Conservation (phyloP, 23 tunicate species). For the Ciona savignyi region DNA sequence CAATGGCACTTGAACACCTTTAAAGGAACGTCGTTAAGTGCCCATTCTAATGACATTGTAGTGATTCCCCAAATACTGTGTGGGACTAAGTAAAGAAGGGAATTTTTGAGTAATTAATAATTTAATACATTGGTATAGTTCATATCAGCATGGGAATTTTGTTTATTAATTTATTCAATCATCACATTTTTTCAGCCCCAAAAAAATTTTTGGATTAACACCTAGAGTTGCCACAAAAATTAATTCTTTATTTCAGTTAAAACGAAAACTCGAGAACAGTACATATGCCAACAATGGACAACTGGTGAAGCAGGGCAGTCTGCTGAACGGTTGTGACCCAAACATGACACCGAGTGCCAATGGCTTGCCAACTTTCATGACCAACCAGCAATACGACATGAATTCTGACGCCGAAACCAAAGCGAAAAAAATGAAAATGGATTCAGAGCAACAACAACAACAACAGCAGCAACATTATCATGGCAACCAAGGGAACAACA, state of each 20-base stretch:
- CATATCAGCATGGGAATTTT: too few species aligned
- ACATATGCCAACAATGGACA: not conserved
- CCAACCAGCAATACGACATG: constrained; percentile 10
- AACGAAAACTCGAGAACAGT: constrained; percentile 30
- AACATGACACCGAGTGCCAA: constrained; percentile 1
- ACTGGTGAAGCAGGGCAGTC: constrained; percentile 14
- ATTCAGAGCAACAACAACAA: constrained; percentile 8
- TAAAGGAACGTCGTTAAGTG: not conserved
- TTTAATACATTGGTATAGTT: too few species aligned
- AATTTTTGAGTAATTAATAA: too few species aligned
- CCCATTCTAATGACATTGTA: not conserved
- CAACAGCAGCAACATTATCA: not conserved
- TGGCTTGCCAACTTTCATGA: not conserved
- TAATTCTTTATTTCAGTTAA: constrained; percentile 15
- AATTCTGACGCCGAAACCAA: not conserved
- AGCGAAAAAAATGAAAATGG: constrained; percentile 45
- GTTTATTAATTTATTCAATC: too few species aligned
- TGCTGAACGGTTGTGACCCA: constrained; percentile 29
- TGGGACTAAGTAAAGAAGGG: too few species aligned
- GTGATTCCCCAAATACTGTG: not conserved
- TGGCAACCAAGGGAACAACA: not conserved
- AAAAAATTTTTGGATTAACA: too few species aligned
- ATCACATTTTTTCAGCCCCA: too few species aligned
- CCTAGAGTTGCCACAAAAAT: too few species aligned
- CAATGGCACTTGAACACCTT: not conserved